Base-by-base conservation (phyloP, 1,140 invertebrate species). In the Schlechtendalia chinensis region DNA sequence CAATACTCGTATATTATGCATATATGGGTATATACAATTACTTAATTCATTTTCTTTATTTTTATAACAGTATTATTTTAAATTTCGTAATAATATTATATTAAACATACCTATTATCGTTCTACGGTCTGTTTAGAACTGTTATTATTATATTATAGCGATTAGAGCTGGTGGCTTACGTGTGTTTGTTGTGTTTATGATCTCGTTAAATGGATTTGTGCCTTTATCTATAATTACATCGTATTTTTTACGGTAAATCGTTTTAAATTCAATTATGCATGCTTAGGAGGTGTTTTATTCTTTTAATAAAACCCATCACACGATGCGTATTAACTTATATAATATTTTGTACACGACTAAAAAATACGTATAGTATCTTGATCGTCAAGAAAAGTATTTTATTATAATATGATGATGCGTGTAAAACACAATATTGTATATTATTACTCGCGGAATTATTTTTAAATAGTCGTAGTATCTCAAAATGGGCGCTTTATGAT, bases 171-270 rank as follows among this genome's bases (percentile, higher is more conserved):
- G 27, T 29, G 47, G 14, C 47, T 24, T 67, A 39, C 8, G 32
- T 8, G n/a, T 50, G 45, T 22, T 45, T 47, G 32, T 47, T 45
- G 32, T 45, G 14, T 50, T 50, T 50, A 27, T 59, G 50, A 69
- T 69, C 45, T 69, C 24, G 45, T 69, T 69, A 69, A 69, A 50
- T 14, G n/a, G n/a, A 47, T 24, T 69, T 69, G 14, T 50, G 12
- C 14, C 67, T 50, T 47, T 69, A 24, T 69, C 39, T 69, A 69
- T 24, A 22, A 47, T 22, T 47, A 47, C 22, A 10, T 69, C n/a
- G 8, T 45, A 1, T 69, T 69, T 47, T 47, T 5, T 69, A 50
- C 16, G 45, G 16, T 17, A 17, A 50, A 50, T 47, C 10, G 22
- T 50, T 69, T 17, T 17, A 69, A 69, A 50, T 50, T 47, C 22